A percentile compares a stretch with the other conserved stretches of the same genome.
Conservation (phyloP, 2,113 vertebrate species). For the Aix galericulata region DNA sequence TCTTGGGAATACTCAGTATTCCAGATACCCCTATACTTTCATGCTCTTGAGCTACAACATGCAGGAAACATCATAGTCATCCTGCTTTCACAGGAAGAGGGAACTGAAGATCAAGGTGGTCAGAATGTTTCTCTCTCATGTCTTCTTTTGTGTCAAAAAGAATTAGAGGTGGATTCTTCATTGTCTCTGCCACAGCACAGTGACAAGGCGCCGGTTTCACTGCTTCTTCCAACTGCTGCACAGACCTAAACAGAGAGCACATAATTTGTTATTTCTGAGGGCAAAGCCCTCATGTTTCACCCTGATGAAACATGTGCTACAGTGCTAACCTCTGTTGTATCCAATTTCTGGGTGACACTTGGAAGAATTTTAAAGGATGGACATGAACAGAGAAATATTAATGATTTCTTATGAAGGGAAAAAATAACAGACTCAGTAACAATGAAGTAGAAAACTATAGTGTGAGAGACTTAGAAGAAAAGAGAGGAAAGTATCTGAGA, state of each 20-base stretch:
- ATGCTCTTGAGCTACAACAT: neutral
- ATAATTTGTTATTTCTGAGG: neutral
- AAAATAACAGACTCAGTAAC: neutral
- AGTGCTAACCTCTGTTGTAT: neutral
- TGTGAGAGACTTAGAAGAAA: neutral
- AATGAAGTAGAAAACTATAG: neutral
- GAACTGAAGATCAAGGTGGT: neutral
- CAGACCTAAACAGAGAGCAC: neutral
- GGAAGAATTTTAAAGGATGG: constrained; percentile 9
- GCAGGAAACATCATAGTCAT: neutral
- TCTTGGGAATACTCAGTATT: neutral
- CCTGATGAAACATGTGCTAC: too few species aligned
- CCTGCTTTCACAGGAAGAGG: neutral
- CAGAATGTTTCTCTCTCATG: neutral
- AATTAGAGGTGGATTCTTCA: neutral
- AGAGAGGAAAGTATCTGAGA: neutral
- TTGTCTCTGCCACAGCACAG: neutral
- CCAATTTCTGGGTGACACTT: neutral
- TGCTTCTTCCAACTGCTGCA: constrained; percentile 28
- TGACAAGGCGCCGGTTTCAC: constrained; percentile 16
- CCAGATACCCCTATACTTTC: neutral
- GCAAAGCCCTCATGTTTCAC: neutral
- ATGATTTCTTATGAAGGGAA: neutral
- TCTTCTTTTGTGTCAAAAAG: constrained; percentile 14
- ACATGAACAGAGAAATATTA: neutral